These are phyloP conservation scores for Cacoxenus indagator DNA, from an alignment of 2,888 invertebrate species.

Conservation along the genomic window DNA sequence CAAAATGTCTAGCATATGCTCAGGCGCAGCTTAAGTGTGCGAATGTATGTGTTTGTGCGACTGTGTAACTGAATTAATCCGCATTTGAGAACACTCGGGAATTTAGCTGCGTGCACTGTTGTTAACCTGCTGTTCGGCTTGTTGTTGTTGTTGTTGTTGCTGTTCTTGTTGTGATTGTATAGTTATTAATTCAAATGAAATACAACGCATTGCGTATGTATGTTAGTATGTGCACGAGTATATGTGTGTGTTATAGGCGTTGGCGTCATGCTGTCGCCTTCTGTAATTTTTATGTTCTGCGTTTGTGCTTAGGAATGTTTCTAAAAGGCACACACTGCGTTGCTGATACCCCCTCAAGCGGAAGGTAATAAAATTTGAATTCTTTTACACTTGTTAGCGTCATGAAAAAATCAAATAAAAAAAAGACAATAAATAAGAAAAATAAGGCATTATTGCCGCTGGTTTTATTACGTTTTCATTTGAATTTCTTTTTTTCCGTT, in stretches of 20 bases:
- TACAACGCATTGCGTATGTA: slow-evolving; percentile 26
- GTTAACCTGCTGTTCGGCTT: slow-evolving; percentile 48
- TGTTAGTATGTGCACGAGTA: too few species aligned
- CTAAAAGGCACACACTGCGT: background rate
- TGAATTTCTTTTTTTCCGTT: slow-evolving; percentile 8
- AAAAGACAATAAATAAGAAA: background rate
- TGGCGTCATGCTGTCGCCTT: slow-evolving; percentile 4
- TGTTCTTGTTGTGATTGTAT: slow-evolving; percentile 4
- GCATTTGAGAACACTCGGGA: slow-evolving; percentile 38
- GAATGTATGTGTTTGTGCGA: background rate
- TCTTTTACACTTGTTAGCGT: slow-evolving; percentile 40
- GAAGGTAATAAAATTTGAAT: slow-evolving; percentile 43
- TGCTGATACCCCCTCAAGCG: slow-evolving; percentile 14
- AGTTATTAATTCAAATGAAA: slow-evolving; percentile 41
- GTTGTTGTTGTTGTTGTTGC: background rate
- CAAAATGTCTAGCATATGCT: slow-evolving; percentile 21
- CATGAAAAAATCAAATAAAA: slow-evolving; percentile 17
- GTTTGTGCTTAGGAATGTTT: background rate
- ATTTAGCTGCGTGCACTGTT: slow-evolving; percentile 35
- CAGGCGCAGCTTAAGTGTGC: slow-evolving; percentile 10
- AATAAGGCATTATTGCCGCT: slow-evolving; percentile 6
- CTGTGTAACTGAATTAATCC: slow-evolving; percentile 49
- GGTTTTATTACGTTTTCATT: slow-evolving; percentile 12
- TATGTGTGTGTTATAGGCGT: too few species aligned
- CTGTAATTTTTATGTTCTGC: slow-evolving; percentile 24